These are phyloP conservation scores for Meghimatium bilineatum DNA, from an alignment of 2,888 invertebrate genomes.

Conservation along the genomic window DNA sequence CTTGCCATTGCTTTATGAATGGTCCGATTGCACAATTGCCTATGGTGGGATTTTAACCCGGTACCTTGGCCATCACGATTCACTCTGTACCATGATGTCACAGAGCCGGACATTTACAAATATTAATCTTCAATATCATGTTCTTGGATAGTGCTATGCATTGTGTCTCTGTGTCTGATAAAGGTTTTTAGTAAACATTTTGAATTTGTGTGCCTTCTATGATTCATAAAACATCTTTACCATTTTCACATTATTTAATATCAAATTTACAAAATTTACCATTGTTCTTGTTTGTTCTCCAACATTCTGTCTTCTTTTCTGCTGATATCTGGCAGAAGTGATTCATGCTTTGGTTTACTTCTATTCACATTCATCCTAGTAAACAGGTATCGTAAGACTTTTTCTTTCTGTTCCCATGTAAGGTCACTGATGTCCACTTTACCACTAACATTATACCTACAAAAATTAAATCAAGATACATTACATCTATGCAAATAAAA, in stretches of 20 bases:
- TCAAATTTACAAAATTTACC: conserved; percentile 29
- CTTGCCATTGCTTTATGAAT: too few species aligned
- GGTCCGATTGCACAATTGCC: too few species aligned
- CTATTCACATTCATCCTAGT: conserved; percentile 73
- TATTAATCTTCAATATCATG: too few species aligned
- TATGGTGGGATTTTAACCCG: too few species aligned
- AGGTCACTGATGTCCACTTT: conserved; percentile 75
- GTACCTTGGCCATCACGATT: too few species aligned
- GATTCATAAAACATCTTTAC: neutral
- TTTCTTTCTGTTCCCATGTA: conserved; percentile 78
- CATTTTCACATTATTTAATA: too few species aligned
- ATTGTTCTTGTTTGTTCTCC: conserved; percentile 55
- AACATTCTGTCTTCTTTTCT: conserved; percentile 52
- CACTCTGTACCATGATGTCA: too few species aligned
- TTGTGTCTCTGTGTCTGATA: too few species aligned
- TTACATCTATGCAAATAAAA: neutral
- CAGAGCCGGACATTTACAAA: too few species aligned
- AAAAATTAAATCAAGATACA: neutral
- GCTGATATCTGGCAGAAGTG: conserved; percentile 27
- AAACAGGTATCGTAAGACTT: conserved; percentile 76
- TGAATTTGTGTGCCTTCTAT: too few species aligned
- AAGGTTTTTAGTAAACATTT: too few species aligned
- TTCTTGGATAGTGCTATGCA: too few species aligned
- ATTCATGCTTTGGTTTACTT: conserved; percentile 12
- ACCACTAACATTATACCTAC: conserved; percentile 61